Conservation (phyloP, 2,888 invertebrate genomes). For the Globia sparganii region DNA sequence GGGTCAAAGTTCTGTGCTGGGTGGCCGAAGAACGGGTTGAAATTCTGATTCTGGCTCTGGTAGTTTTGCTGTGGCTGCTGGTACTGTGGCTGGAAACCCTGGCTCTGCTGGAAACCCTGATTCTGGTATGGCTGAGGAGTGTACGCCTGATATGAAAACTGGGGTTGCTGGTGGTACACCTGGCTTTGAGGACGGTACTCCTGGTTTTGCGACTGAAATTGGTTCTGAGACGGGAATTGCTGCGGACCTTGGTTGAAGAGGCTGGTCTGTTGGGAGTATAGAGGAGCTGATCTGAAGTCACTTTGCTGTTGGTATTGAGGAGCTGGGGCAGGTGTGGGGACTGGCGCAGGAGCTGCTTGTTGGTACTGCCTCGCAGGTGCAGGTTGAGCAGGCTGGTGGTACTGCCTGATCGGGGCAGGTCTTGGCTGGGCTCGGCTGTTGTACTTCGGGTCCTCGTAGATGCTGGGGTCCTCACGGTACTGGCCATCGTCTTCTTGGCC, state of each 20-base stretch:
- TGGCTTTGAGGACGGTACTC: constrained; percentile 80
- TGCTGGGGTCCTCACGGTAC: constrained; percentile 95
- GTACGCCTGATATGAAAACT: constrained; percentile 84
- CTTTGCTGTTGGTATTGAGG: constrained; percentile 69
- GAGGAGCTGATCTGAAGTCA: constrained; percentile 68
- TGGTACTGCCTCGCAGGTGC: constrained; percentile 69
- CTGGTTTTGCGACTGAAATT: constrained; percentile 78
- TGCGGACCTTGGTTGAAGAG: constrained; percentile 81
- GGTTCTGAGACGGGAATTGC: constrained; percentile 78
- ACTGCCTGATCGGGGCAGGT: constrained; percentile 76
- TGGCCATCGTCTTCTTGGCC: constrained; percentile 96
- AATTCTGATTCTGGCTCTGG: constrained; percentile 82
- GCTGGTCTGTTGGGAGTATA: constrained; percentile 75
- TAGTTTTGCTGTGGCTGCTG: constrained; percentile 73
- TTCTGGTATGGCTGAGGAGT: constrained; percentile 76
- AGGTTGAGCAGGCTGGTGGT: constrained; percentile 73
- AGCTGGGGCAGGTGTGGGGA: constrained; percentile 67
- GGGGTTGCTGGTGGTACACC: constrained; percentile 85
- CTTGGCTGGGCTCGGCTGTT: constrained; percentile 79
- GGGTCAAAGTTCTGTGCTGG: constrained; percentile 94
- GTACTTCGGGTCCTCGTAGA: constrained; percentile 94
- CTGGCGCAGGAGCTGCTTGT: constrained; percentile 57
- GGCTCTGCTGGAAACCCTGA: constrained; percentile 71
- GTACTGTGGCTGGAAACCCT: constrained; percentile 74
- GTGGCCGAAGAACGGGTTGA: constrained; percentile 91